These are phyloP conservation scores for Papilio aristodemus DNA, from an alignment of 1,140 invertebrate species.

Conservation along the genomic window DNA sequence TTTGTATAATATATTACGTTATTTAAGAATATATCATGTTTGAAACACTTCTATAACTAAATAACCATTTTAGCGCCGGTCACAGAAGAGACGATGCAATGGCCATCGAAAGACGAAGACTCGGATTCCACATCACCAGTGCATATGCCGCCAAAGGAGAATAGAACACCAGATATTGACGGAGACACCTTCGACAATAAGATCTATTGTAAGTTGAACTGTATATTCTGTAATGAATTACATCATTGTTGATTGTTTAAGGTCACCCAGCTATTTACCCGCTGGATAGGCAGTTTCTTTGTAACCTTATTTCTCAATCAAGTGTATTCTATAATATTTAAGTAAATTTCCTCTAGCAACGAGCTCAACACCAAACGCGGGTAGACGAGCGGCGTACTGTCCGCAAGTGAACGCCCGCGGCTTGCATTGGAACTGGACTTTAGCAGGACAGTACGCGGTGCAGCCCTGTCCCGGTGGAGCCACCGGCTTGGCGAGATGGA, in stretches of 20 bases:
- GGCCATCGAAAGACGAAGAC: constrained; percentile 65
- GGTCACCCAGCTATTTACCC: too few species aligned
- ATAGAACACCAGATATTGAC: constrained; percentile 47
- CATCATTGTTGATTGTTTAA: too few species aligned
- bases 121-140: constrained; percentile 55
- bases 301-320: too few species aligned
- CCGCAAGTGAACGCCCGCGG: constrained; percentile 86
- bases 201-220: constrained; percentile 58
- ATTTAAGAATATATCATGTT: too few species aligned
- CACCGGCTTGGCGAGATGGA: constrained; percentile 91
- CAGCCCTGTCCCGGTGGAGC: constrained; percentile 94
- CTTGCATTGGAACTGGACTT: constrained; percentile 94
- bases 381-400: constrained; percentile 81
- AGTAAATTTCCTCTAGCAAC: constrained; percentile 52
- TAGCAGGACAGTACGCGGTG: constrained; percentile 87
- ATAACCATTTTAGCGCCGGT: constrained; percentile 41
- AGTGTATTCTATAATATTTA: too few species aligned
- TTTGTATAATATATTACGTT: too few species aligned
- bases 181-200: constrained; percentile 55
- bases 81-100: constrained; percentile 63
- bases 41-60: too few species aligned
- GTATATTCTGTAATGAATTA: neutral
- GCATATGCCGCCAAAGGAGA: constrained; percentile 57
- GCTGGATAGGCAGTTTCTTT: too few species aligned
- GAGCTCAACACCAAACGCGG: constrained; percentile 57